Conservation (phyloP, 2,797 vertebrate species). For the Arremon aurantiirostris region DNA sequence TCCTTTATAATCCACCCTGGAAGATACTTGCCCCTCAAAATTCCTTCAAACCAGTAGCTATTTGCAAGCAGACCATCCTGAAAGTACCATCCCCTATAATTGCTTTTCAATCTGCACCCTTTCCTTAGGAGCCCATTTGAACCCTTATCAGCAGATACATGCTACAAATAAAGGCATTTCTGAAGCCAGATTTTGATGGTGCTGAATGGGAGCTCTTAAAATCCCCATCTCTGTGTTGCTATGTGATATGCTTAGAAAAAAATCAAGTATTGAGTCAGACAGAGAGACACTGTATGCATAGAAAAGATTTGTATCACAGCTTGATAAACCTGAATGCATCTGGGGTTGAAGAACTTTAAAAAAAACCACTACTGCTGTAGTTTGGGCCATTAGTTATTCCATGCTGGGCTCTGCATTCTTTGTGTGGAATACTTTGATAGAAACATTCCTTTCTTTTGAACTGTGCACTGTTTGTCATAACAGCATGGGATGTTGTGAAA, state of each 20-base stretch:
- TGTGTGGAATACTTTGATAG: background rate
- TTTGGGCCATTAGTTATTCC: slow-evolving; percentile 10
- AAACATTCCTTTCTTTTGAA: slow-evolving; percentile 6
- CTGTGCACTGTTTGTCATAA: slow-evolving; percentile 9
- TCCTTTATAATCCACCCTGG: background rate
- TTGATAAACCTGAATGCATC: background rate
- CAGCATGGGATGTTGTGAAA: slow-evolving; percentile 28
- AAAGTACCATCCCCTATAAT: background rate
- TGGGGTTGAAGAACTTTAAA: background rate
- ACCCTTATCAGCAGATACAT: background rate
- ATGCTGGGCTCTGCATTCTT: background rate
- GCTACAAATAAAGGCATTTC: background rate
- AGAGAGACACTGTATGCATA: background rate
- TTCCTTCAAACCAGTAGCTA: background rate
- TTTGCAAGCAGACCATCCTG: background rate
- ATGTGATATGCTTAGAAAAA: background rate
- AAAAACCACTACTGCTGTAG: background rate
- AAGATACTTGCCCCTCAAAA: background rate
- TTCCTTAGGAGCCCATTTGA: background rate
- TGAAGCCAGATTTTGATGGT: background rate
- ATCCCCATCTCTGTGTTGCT: background rate
- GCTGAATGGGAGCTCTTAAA: background rate
- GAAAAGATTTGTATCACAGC: background rate
- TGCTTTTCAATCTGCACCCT: background rate
- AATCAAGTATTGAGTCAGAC: background rate